These are phyloP conservation scores for Cephus runcator DNA, from an alignment of 2,888 invertebrate genomes.

Conservation along the genomic window DNA sequence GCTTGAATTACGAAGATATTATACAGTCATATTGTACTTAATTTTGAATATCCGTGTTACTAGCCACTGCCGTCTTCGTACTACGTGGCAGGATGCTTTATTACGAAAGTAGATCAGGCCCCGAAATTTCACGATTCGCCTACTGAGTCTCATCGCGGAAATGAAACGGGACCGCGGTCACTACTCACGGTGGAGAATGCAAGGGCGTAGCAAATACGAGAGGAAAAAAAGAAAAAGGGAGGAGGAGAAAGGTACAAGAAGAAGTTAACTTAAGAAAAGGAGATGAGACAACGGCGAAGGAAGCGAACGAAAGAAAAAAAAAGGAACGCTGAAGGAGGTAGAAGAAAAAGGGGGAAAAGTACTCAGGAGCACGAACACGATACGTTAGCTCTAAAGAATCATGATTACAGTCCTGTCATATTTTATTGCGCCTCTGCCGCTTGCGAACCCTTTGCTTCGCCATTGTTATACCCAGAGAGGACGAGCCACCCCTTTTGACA, in stretches of 20 bases:
- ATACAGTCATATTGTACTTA: neutral
- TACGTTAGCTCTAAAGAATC: slow-evolving; percentile 42
- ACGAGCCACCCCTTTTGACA: neutral
- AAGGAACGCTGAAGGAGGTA: neutral
- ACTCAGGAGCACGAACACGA: slow-evolving; percentile 17
- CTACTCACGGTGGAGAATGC: neutral
- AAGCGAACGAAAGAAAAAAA: neutral
- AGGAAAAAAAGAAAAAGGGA: neutral
- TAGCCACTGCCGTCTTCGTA: neutral
- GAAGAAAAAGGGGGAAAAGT: slow-evolving; percentile 17
- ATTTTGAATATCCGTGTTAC: neutral
- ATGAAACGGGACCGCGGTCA: neutral
- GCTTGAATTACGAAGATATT: neutral
- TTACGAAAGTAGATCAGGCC: neutral
- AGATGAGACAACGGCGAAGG: neutral
- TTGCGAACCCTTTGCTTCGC: neutral
- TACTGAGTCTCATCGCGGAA: neutral
- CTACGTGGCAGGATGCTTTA: neutral
- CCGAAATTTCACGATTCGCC: neutral
- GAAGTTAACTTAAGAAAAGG: neutral
- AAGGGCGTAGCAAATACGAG: neutral
- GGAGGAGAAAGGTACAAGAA: neutral
- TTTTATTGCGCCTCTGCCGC: slow-evolving; percentile 52
- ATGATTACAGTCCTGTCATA: slow-evolving; percentile 58
- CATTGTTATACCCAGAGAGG: neutral